Percentiles rank a stretch among this genome's conserved stretches.
These are phyloP conservation scores for Antigone vipio DNA, from an alignment of 2,113 vertebrate species.

Conservation along the genomic window DNA sequence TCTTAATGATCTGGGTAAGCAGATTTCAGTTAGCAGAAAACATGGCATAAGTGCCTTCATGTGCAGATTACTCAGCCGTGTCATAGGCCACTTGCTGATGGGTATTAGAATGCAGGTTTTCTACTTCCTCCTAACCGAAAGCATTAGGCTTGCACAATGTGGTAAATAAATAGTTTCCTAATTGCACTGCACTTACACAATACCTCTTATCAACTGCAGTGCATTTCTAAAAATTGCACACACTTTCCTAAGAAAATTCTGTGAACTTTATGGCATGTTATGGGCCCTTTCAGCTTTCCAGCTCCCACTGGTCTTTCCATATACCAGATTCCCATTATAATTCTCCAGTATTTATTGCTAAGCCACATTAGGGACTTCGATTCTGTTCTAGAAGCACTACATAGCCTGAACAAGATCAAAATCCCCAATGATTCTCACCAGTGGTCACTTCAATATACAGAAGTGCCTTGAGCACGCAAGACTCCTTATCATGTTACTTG, in stretches of 20 bases:
- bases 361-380: neutral
- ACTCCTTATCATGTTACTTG: neutral
- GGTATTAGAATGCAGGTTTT: neutral
- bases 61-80: neutral
- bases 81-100: neutral
- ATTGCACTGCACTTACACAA: neutral
- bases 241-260: neutral
- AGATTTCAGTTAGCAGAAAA: neutral
- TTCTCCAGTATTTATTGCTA: neutral
- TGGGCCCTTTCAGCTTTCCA: neutral
- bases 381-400: neutral
- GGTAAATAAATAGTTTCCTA: neutral
- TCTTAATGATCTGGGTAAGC: neutral
- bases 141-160: neutral
- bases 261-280: neutral
- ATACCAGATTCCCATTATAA: neutral
- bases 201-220: neutral
- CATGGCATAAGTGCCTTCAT: neutral
- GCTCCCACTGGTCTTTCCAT: neutral
- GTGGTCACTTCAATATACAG: neutral
- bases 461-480: neutral
- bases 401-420: constrained; percentile 9
- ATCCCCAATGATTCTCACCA: neutral
- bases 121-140: neutral
- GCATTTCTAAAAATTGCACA: neutral